Evolutionary conservation across 2,113 vertebrate species (phyloP).

Genomic region (Erpornis zantholeuca): DNA sequence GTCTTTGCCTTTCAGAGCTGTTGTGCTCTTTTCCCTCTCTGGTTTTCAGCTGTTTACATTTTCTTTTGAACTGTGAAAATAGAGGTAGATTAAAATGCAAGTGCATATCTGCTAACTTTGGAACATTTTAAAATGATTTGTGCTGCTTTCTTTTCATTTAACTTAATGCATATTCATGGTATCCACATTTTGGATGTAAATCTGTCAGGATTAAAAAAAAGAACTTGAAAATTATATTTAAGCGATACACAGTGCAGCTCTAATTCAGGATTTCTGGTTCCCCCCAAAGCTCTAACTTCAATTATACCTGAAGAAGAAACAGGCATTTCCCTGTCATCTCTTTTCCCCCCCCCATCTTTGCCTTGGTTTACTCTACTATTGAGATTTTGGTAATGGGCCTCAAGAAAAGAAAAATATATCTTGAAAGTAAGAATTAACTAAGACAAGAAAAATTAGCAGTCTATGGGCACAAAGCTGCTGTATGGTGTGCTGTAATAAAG

Average conservation of each 20-base stretch:
- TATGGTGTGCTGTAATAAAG: neutral
- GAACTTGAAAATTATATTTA: neutral
- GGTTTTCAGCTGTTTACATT: constrained; percentile 33
- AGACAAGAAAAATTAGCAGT: neutral
- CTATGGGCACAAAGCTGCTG: neutral
- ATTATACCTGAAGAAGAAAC: neutral
- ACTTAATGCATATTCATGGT: constrained; percentile 11
- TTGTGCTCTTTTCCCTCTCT: neutral
- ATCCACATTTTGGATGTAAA: constrained; percentile 24
- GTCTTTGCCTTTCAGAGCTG: constrained; percentile 5
- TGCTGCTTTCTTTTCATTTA: neutral
- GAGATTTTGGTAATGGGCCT: neutral
- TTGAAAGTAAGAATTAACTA: neutral
- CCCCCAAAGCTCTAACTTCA: neutral
- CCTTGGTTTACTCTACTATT: neutral
- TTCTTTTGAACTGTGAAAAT: constrained; percentile 45
- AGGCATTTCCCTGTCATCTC: neutral
- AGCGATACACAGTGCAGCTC: neutral
- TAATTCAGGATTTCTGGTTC: neutral
- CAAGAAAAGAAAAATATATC: neutral
- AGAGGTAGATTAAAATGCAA: constrained; percentile 12
- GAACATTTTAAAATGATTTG: constrained; percentile 28
- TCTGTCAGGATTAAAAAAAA: neutral
- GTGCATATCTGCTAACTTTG: constrained; percentile 47
- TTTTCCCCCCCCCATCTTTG: neutral